These are phyloP conservation scores for Germaria angustata DNA, from an alignment of 2,888 invertebrate genomes.

Conservation along the genomic window DNA sequence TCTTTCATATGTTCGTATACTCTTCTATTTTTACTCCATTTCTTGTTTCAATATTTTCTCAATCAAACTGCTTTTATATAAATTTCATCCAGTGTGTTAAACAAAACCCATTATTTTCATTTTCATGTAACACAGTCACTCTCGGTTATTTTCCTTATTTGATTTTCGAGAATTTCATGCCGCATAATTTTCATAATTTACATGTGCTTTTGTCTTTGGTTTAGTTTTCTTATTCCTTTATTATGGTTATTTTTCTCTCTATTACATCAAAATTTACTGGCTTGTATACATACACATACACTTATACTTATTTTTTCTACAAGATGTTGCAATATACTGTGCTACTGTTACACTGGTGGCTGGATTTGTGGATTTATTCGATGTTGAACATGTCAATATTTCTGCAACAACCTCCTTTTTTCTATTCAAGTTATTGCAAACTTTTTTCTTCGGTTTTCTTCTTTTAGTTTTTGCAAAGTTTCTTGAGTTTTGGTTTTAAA, in stretches of 20 bases:
- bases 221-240: conserved; percentile 6
- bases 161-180: conserved; percentile 55
- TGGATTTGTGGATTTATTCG: conserved; percentile 28
- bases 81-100: neutral
- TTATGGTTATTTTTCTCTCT: conserved; percentile 19
- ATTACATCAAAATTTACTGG: conserved; percentile 47
- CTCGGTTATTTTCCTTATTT: conserved; percentile 21
- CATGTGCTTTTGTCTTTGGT: conserved; percentile 45
- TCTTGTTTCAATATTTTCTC: no score
- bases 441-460: conserved; percentile 8
- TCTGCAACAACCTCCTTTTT: conserved; percentile 34
- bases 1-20: no score
- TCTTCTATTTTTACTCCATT: no score
- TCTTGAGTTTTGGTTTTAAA: neutral
- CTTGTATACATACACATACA: conserved; percentile 1
- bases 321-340: conserved; percentile 28
- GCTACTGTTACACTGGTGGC: neutral
- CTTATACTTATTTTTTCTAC: neutral
- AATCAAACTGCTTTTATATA: neutral
- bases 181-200: conserved; percentile 59
- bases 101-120: neutral
- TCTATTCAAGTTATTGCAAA: conserved; percentile 9
- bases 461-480: conserved; percentile 8
- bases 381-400: conserved; percentile 56
- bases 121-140: neutral